Base-by-base conservation (phyloP, 2,797 vertebrate genomes). In the Selene dorsalis region DNA sequence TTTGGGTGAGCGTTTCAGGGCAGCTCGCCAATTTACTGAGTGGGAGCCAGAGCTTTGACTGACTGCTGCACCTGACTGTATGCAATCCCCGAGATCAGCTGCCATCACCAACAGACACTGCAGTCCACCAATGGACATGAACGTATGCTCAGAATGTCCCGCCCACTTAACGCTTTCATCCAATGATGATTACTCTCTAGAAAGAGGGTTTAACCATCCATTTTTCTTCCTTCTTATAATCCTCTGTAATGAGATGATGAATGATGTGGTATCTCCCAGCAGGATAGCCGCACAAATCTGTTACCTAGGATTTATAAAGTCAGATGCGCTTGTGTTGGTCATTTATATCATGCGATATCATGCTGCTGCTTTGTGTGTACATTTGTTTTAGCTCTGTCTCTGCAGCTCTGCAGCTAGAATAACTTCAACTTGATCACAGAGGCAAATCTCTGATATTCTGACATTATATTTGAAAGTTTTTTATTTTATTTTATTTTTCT, bases 1-100 rank as follows among this genome's bases (percentile, higher is more conserved):
- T 88, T 92, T 89, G 84, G 77, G 73, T 84, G 88, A 90, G 85
- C 55, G 65, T 82, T 87, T 88, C 48, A 75, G 72, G 91, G 91
- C 81, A 2, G 41, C 52, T 61, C 79, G 92, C 93, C 94, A 93
- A 69, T 81, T 69, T 38, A 53, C 80, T 67, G 73, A 86, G 67
- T 48, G 62, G 68, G 72, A 86, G 80, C 86, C 79, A 76, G 73
- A 59, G 66, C 68, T 87, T 85, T 92, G 90, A 93, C 58, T 92
- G 93, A 92, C 91, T 83, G 87, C 91, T 88, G 85, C 90, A 92
- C 87, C 90, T 86, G 91, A 94, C 89, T 75, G 47, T 81, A 83
- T 75, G 78, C 88, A 87, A 89, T 87, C 85, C 79, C 39, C 0
- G 2, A 64, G 84, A 87, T 90, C 77, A 78, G 79, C 82, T 63